Evolutionary conservation across 2,113 vertebrate genomes (phyloP).

Genomic region (Heterotis niloticus): DNA sequence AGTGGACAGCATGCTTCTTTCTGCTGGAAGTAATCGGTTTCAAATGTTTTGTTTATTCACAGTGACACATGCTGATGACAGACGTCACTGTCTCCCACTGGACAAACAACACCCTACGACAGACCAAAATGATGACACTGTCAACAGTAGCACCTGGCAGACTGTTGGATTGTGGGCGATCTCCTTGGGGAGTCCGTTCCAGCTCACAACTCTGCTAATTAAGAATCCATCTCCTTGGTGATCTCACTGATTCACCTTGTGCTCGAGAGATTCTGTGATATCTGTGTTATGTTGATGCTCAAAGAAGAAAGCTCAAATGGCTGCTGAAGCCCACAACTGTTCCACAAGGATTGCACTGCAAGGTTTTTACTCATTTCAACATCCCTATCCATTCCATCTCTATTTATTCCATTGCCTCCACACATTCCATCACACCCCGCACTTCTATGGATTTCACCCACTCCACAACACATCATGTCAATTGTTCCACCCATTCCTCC

Average conservation of each 20-base stretch:
- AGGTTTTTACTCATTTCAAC: too few species aligned
- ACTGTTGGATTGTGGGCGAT: not conserved
- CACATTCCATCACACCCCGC: too few species aligned
- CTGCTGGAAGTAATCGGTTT: not conserved
- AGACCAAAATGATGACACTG: slow-evolving; percentile 11
- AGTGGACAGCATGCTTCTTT: not conserved
- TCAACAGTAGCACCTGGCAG: slow-evolving; percentile 3
- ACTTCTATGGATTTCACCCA: too few species aligned
- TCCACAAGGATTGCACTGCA: too few species aligned
- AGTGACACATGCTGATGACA: not conserved
- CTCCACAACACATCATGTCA: too few species aligned
- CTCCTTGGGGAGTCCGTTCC: not conserved
- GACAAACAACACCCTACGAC: not conserved
- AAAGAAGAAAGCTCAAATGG: not conserved
- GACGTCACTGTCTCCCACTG: not conserved
- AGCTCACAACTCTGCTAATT: not conserved
- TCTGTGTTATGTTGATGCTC: not conserved
- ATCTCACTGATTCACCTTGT: not conserved
- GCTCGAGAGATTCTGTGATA: not conserved
- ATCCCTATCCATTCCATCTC: too few species aligned
- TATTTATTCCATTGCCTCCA: too few species aligned
- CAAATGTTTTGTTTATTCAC: not conserved
- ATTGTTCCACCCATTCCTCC: too few species aligned
- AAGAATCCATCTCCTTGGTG: not conserved
- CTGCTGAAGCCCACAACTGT: not conserved